Evolutionary conservation across 2,797 vertebrate genomes (phyloP).

Genomic region (Notolepis coatsorum): DNA sequence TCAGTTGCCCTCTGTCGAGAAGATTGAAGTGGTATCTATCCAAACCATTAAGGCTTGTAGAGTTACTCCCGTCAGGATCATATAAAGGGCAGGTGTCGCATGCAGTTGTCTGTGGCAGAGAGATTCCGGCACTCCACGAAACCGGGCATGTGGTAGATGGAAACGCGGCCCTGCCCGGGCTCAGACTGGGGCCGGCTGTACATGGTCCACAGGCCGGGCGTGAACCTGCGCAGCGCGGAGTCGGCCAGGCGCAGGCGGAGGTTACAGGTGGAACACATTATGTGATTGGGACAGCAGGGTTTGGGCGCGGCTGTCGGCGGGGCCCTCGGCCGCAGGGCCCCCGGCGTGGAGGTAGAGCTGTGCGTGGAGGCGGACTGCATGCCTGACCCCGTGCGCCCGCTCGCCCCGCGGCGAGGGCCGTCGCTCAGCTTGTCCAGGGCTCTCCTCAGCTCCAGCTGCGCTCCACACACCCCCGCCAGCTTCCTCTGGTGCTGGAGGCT

Average conservation of each 20-base stretch:
- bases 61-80: constrained; percentile 10
- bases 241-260: constrained; percentile 44
- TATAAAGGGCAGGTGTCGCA: constrained; percentile 48
- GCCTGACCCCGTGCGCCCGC: neutral
- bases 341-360: neutral
- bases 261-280: constrained; percentile 50
- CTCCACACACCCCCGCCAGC: constrained; percentile 24
- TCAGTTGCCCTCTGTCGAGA: too few relatives aligned
- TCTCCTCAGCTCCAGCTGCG: constrained; percentile 33
- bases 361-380: neutral
- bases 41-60: too few relatives aligned
- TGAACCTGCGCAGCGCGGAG: constrained; percentile 28
- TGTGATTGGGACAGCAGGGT: constrained; percentile 53
- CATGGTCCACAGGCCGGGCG: constrained; percentile 52
- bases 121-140: constrained; percentile 33
- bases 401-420: neutral
- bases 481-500: constrained; percentile 29
- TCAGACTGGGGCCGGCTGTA: constrained; percentile 15
- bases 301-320: neutral
- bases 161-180: neutral
- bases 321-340: neutral
- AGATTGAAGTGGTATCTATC: too few relatives aligned
- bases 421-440: constrained; percentile 21
- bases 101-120: constrained; percentile 31
- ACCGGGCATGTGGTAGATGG: constrained; percentile 35